A percentile compares a stretch with the other conserved stretches of the same genome.
phyloP scores from a whole-genome alignment of 2,888 invertebrate genomes.

The Apotomis betuletana region DNA sequence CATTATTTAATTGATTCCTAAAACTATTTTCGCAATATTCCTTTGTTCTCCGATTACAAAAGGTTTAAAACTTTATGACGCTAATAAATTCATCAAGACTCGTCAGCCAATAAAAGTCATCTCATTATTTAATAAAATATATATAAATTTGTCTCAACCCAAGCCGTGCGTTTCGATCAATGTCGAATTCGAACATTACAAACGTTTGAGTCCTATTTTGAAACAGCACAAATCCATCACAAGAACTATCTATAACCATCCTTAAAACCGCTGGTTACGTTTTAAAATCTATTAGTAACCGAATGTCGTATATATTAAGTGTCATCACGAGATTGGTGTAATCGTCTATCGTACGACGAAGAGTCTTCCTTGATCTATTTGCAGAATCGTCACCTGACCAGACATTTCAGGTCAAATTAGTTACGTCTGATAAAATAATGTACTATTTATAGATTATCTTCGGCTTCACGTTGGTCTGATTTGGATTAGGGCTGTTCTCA shows the following conservation, averaged over 20 bases:
- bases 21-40: neutral
- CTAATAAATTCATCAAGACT: neutral
- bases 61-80: neutral
- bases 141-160: constrained; percentile 25
- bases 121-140: constrained; percentile 13
- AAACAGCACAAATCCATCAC: neutral
- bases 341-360: constrained; percentile 29
- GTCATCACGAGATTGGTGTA: neutral
- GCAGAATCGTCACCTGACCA: constrained; percentile 2
- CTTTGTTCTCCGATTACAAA: neutral
- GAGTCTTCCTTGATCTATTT: constrained; percentile 35
- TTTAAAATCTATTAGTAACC: neutral
- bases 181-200: constrained; percentile 31
- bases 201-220: neutral
- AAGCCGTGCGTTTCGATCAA: constrained; percentile 33
- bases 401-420: constrained; percentile 16
- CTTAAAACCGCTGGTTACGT: neutral
- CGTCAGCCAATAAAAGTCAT: constrained; percentile 6
- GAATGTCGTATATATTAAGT: neutral
- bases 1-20: no score
- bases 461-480: neutral
- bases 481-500: no score
- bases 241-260: neutral
- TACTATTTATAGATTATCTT: constrained; percentile 6
- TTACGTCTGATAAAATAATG: constrained; percentile 11